A percentile compares a stretch with the other conserved stretches of the same genome.
Conservation (phyloP, 1,140 invertebrate species). For the Grapholita molesta region DNA sequence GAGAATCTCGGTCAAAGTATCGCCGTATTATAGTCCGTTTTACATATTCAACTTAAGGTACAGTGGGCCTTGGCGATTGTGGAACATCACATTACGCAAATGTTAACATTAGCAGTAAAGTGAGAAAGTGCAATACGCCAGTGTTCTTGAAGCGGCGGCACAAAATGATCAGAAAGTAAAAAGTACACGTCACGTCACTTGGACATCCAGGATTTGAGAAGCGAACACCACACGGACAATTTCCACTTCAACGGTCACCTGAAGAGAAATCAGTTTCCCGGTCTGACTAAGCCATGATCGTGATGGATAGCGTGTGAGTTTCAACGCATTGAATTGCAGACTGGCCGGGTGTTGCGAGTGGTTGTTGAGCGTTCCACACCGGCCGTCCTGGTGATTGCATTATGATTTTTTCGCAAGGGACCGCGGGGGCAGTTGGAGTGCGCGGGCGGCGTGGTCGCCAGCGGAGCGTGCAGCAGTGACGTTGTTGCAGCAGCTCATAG, state of each 20-base stretch:
- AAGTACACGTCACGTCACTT: constrained; percentile 69
- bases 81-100: constrained; percentile 14
- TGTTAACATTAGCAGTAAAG: constrained; percentile 16
- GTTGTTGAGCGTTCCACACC: constrained; percentile 70
- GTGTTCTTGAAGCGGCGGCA: not conserved
- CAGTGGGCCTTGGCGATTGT: not conserved
- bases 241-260: constrained; percentile 51
- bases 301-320: constrained; percentile 74
- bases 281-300: constrained; percentile 68
- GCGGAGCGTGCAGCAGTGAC: constrained; percentile 56
- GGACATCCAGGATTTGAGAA: constrained; percentile 57
- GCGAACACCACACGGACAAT: constrained; percentile 31
- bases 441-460: constrained; percentile 57
- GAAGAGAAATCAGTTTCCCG: constrained; percentile 69
- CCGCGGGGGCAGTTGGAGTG: constrained; percentile 53
- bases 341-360: constrained; percentile 69
- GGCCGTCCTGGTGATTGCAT: constrained; percentile 75
- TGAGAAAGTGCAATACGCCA: constrained; percentile 13
- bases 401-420: constrained; percentile 77
- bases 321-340: constrained; percentile 73
- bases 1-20: constrained; percentile 24
- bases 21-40: constrained; percentile 1
- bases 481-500: not conserved
- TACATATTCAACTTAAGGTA: not conserved
- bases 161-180: constrained; percentile 25